phyloP scores from a whole-genome alignment of 2,113 vertebrate species.

The Emydocephalus ijimae region DNA sequence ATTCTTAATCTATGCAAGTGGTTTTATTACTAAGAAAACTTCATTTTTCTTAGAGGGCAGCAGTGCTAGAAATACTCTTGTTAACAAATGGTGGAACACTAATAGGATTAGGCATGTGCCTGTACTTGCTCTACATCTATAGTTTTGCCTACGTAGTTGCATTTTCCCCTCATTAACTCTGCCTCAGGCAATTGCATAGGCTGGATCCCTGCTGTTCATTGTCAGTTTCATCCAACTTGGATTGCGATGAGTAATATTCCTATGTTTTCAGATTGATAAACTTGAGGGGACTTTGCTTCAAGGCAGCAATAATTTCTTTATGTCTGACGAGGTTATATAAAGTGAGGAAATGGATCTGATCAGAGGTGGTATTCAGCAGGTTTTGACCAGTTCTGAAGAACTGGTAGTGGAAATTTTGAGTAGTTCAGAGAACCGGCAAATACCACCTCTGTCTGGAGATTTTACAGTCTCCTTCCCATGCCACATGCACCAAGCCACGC shows the following conservation, averaged over 20 bases:
- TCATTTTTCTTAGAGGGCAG: neutral
- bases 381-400: too few species aligned
- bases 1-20: neutral
- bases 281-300: neutral
- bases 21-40: neutral
- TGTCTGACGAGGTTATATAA: neutral
- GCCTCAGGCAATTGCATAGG: neutral
- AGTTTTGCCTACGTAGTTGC: neutral
- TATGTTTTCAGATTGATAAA: neutral
- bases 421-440: too few species aligned
- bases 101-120: neutral
- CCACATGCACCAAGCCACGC: too few species aligned
- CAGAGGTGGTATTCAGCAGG: too few species aligned
- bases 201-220: neutral
- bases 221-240: neutral
- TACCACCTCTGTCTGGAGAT: too few species aligned
- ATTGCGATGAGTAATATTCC: neutral
- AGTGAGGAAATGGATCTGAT: neutral
- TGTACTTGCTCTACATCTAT: neutral
- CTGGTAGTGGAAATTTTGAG: too few species aligned
- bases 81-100: neutral
- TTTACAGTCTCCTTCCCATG: too few species aligned
- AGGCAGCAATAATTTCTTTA: neutral
- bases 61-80: neutral
- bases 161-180: neutral